Conservation (phyloP, 2,113 vertebrate species). For the Xenus cinereus region DNA sequence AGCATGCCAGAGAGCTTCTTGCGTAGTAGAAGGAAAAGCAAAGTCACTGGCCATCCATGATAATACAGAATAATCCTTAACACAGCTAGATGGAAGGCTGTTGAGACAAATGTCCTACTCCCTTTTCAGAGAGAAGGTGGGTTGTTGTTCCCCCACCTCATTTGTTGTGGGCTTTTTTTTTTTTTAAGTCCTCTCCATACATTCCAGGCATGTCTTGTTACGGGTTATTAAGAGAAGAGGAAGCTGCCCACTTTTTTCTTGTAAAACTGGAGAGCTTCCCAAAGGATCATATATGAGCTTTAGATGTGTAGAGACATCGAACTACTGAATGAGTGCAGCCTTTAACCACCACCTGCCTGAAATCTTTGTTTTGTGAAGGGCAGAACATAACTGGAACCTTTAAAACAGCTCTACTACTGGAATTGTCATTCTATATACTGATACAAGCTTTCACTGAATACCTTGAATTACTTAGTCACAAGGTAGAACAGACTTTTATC, state of each 20-base stretch:
- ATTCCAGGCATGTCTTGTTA: neutral
- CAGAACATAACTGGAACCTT: neutral
- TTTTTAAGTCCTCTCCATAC: neutral
- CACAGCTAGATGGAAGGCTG: neutral
- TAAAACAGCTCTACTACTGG: neutral
- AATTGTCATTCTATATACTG: neutral
- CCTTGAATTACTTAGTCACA: neutral
- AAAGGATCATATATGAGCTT: neutral
- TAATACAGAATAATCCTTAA: neutral
- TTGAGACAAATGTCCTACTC: neutral
- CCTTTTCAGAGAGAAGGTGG: neutral
- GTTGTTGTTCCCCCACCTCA: rapidly evolving
- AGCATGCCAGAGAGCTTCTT: neutral
- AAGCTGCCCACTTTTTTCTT: neutral
- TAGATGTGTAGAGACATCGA: neutral
- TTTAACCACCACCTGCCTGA: neutral
- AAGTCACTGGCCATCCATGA: neutral
- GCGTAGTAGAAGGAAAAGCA: neutral
- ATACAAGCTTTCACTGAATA: neutral
- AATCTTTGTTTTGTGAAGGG: neutral
- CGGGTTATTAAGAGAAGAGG: neutral
- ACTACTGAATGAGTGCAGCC: neutral
- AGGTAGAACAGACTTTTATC: neutral
- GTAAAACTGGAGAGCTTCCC: neutral
- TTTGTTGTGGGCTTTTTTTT: neutral